Base-by-base conservation (phyloP, 2,888 invertebrate species). In the Deilephila porcellus region DNA sequence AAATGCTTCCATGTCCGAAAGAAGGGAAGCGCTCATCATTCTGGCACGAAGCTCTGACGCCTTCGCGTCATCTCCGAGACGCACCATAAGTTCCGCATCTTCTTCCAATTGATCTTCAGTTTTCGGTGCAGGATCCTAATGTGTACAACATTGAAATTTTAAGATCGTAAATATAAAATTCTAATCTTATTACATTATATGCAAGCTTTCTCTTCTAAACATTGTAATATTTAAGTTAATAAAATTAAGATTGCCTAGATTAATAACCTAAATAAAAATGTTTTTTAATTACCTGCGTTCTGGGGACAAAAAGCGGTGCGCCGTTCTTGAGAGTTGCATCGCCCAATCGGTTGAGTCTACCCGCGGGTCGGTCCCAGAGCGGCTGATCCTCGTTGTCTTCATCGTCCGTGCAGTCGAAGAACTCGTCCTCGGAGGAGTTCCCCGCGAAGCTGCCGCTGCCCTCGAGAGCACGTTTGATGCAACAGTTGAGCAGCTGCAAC, bases 1-100 rank as follows among this genome's bases (percentile, higher is more conserved):
- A 90, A 99, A 99, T 0, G 99, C 98, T 89, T 99, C 98, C 99
- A 99, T 99, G 86, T 99, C 99, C 0, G 99, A 99, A 1, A 98
- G 95, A 19, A 99, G 95, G 0, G 98, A 98, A 0, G 99, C 98
- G 88, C 98, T 97, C 97, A 99, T 99, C 96, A 99, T 97, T 86
- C 97, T 96, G 0, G 99, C 98, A 74, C 99, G 96, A 77, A 98
- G 95, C 86, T 98, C 97, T 14, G 97, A 97, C 14, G 97, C 97
- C 83, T 97, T 96, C 14, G 98, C 97, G 83, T 98, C 97, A 1
- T 98, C 97, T 2, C 98, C 98, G 45, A 99, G 94, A 80, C 98
- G 97, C 71, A 98, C 95, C 95, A 99, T 96, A 71, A 98, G 96
- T 88, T 98, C 97, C 0, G 98, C 97, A 88, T 99, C 99, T 86